Evolutionary conservation across 2,797 vertebrate genomes (phyloP).

Genomic region (Hyperoplus lanceolatus): DNA sequence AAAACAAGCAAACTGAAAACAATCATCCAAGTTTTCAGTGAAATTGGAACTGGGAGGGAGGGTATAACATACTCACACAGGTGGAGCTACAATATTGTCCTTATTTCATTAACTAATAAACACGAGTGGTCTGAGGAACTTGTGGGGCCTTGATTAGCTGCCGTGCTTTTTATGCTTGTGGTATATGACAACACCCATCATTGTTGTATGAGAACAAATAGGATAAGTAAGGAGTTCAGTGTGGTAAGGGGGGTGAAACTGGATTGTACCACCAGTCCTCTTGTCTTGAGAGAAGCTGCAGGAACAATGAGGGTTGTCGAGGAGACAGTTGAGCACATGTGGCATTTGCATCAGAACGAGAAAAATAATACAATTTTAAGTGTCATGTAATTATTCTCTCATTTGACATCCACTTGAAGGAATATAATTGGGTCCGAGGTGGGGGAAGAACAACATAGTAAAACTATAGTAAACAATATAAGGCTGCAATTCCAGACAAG

Average conservation of each 20-base stretch:
- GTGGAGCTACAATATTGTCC: background rate
- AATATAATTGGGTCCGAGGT: background rate
- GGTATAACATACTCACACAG: background rate
- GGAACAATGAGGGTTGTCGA: background rate
- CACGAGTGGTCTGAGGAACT: no score
- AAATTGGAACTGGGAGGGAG: conserved; percentile 4
- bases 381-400: background rate
- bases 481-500: no score
- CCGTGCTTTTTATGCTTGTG: background rate
- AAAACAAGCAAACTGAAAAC: background rate
- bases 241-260: background rate
- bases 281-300: background rate
- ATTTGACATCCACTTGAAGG: background rate
- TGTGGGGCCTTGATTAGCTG: conserved; percentile 9
- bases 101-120: background rate
- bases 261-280: background rate
- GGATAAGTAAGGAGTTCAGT: background rate
- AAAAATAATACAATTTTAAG: background rate
- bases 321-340: background rate
- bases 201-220: background rate
- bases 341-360: conserved; percentile 25
- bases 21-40: background rate
- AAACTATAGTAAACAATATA: background rate
- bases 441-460: background rate
- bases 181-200: background rate